Conservation (phyloP, 2,888 invertebrate genomes). For the Meta bourneti region DNA sequence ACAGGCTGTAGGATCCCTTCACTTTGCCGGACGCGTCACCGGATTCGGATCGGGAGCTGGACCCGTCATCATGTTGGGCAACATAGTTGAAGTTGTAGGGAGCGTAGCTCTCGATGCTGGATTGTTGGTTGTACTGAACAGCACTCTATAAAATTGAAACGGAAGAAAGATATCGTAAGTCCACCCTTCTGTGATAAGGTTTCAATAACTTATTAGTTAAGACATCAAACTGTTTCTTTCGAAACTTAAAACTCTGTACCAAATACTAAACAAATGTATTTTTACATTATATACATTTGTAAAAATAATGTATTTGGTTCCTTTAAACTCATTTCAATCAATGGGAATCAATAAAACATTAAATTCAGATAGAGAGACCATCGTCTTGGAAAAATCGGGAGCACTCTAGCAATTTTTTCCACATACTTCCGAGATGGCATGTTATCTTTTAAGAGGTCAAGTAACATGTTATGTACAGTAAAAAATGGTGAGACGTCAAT, state of each 20-base stretch:
- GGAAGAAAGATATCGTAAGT: too few relatives aligned
- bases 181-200: too few relatives aligned
- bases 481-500: too few relatives aligned
- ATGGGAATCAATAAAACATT: too few relatives aligned
- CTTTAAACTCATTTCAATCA: too few relatives aligned
- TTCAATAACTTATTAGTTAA: background rate
- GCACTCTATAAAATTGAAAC: slow-evolving; percentile 3
- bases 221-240: background rate
- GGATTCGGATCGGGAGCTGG: slow-evolving; percentile 64
- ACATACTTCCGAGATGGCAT: too few relatives aligned
- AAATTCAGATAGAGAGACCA: too few relatives aligned
- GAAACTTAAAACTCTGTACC: background rate
- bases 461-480: background rate
- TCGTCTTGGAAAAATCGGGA: too few relatives aligned
- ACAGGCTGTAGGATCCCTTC: slow-evolving; percentile 71
- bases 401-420: background rate
- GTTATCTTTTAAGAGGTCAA: too few relatives aligned
- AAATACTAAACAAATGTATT: too few relatives aligned
- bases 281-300: background rate
- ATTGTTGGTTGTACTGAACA: slow-evolving; percentile 37
- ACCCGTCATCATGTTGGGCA: slow-evolving; percentile 64
- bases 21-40: slow-evolving; percentile 71
- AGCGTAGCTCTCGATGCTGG: slow-evolving; percentile 14
- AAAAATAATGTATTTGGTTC: too few relatives aligned
- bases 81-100: slow-evolving; percentile 66